Evolutionary conservation across 2,888 invertebrate species (phyloP), one percentile per base, ranked within the genome.

Genomic region (Heliconius aoede): DNA sequence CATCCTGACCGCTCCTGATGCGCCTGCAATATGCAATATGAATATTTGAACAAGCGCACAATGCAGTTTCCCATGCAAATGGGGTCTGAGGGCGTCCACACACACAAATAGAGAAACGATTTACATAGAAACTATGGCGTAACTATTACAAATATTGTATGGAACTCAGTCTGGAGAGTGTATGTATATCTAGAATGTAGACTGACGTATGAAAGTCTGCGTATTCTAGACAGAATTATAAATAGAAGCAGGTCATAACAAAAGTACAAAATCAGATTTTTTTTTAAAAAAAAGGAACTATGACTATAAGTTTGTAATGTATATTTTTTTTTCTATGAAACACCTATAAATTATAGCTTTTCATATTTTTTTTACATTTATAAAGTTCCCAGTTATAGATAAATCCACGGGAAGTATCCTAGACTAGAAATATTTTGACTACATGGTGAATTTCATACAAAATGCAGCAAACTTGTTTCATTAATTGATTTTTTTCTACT

Each of bases 31-130:
- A 74, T 73, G 75, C 72, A 68, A 55, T 68, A 78, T 72, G 61
- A 78, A 75, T 78, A 72, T 74, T 61, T 77, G 65, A 77, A 46
- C 60, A 40, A 72, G 72, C 26, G 60, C 51, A 72, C 72, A 74
- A 77, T 74, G 36, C 51, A 28, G 72, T 77, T 73, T 61, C 72
- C 76, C 67, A 76, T 77, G 74, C 77, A 77, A 74, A 77, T 72
- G 58, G 65, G 60, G 40, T 73, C 73, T 73, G 68, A 74, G 55
- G 69, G 61, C 68, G 36, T 74, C 65, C 61, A 60, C 60, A 51
- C 61, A 62, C 36, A 74, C 69, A 74, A 69, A 74, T 46, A 68
- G 61, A 46, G 61, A 62, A 61, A 68, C 69, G 55, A 74, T 74
- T 74, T 69, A 74, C 67, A 74, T 74, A 74, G 26, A 67, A 74